phyloP scores from a whole-genome alignment of 2,888 invertebrate species.

The Euplagia quadripunctaria region DNA sequence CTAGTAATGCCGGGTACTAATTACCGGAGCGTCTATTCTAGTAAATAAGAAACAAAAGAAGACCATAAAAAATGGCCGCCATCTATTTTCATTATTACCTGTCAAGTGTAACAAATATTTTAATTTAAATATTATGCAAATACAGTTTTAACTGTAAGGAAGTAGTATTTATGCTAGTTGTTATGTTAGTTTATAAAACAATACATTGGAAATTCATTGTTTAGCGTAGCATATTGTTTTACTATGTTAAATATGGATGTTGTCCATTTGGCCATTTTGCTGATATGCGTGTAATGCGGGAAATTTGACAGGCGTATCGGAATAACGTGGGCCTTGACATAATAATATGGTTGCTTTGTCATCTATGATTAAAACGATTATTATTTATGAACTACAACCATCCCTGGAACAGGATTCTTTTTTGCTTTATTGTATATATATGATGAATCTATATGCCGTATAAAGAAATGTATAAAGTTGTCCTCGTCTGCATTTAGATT shows the following conservation, averaged over 20 bases:
- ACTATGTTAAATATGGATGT: slow-evolving; percentile 12
- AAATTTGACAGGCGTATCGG: slow-evolving; percentile 39
- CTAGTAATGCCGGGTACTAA: slow-evolving; percentile 8
- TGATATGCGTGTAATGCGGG: slow-evolving; percentile 15
- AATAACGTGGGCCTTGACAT: slow-evolving; percentile 30
- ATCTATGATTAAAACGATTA: neutral
- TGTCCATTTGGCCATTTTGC: slow-evolving; percentile 25
- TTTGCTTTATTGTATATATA: neutral
- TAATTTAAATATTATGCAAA: slow-evolving; percentile 40
- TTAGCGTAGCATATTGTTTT: slow-evolving; percentile 17
- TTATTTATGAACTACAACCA: neutral
- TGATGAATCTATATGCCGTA: neutral
- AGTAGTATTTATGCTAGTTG: slow-evolving; percentile 19
- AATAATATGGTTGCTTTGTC: neutral
- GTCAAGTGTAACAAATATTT: slow-evolving; percentile 36
- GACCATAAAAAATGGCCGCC: slow-evolving; percentile 20
- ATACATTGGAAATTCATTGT: slow-evolving; percentile 25
- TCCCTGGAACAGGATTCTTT: neutral
- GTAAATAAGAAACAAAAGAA: slow-evolving; percentile 19
- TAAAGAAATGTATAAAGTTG: too few relatives aligned
- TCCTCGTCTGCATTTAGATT: too few relatives aligned
- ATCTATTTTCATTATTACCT: slow-evolving; percentile 38
- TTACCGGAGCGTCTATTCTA: slow-evolving; percentile 9
- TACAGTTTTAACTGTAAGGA: slow-evolving; percentile 18
- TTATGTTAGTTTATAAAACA: slow-evolving; percentile 8